These are phyloP conservation scores for Chymomyza fuscimana DNA, from an alignment of 2,888 invertebrate species.

Conservation along the genomic window DNA sequence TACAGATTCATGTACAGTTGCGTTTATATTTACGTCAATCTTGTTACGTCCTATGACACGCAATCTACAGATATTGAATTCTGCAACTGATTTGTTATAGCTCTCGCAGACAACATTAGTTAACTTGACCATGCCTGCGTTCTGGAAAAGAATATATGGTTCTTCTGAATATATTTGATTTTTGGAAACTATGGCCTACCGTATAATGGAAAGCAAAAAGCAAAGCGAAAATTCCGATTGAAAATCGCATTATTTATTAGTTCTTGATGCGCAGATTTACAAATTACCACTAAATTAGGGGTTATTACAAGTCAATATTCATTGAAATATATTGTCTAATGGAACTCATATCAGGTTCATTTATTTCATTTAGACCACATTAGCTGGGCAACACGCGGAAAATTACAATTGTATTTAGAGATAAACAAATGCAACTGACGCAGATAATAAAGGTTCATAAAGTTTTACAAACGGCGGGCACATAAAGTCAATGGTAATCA, in stretches of 20 bases:
- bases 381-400: too few species aligned
- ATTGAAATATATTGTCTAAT: too few species aligned
- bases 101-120: conserved; percentile 50
- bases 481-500: too few species aligned
- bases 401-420: too few species aligned
- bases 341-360: too few species aligned
- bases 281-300: neutral
- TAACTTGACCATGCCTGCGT: conserved; percentile 31
- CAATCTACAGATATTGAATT: conserved; percentile 37
- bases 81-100: conserved; percentile 43
- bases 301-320: too few species aligned
- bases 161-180: neutral
- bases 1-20: conserved; percentile 29
- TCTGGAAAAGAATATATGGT: conserved; percentile 3
- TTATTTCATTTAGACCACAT: too few species aligned
- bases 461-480: too few species aligned
- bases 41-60: conserved; percentile 41
- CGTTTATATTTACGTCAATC: conserved; percentile 34
- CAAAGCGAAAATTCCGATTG: neutral
- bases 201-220: neutral
- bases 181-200: neutral
- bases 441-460: too few species aligned
- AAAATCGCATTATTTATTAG: neutral
- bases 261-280: neutral
- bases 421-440: too few species aligned